Evolutionary conservation across 2,888 invertebrate genomes (phyloP).

Genomic region (Eurytoma adleriae): DNA sequence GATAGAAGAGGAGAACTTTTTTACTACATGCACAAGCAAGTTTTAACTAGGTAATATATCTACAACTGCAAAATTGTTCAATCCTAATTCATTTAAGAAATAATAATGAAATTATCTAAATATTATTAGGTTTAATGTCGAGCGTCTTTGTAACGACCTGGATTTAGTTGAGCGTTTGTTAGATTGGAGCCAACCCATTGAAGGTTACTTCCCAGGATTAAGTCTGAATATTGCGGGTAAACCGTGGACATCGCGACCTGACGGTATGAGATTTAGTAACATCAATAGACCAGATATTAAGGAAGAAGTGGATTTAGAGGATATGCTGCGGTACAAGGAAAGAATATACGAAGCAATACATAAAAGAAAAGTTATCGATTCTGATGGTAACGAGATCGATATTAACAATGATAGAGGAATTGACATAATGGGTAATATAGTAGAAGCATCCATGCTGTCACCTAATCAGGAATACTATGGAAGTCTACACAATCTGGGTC

Average conservation of each 20-base stretch:
- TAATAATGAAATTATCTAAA: too few species aligned
- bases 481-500: conserved; percentile 89
- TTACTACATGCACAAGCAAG: conserved; percentile 88
- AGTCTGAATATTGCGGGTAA: conserved; percentile 86
- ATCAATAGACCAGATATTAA: conserved; percentile 82
- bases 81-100: too few species aligned
- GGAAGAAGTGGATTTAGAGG: conserved; percentile 81
- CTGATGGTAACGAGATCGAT: conserved; percentile 78
- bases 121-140: conserved; percentile 82
- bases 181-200: conserved; percentile 84
- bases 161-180: conserved; percentile 80
- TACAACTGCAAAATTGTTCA: too few species aligned
- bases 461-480: conserved; percentile 85
- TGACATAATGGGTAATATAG: conserved; percentile 86
- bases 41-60: conserved; percentile 79
- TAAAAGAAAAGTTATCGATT: conserved; percentile 79
- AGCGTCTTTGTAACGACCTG: conserved; percentile 85
- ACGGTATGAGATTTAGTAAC: conserved; percentile 79
- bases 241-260: conserved; percentile 85
- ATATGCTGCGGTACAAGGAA: conserved; percentile 86
- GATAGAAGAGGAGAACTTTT: conserved; percentile 88
- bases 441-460: conserved; percentile 83
- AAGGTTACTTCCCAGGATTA: conserved; percentile 91
- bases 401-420: conserved; percentile 85
- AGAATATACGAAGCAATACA: conserved; percentile 85